phyloP scores from a whole-genome alignment of 2,888 invertebrate genomes.

The Xanthorhoe spadicearia region DNA sequence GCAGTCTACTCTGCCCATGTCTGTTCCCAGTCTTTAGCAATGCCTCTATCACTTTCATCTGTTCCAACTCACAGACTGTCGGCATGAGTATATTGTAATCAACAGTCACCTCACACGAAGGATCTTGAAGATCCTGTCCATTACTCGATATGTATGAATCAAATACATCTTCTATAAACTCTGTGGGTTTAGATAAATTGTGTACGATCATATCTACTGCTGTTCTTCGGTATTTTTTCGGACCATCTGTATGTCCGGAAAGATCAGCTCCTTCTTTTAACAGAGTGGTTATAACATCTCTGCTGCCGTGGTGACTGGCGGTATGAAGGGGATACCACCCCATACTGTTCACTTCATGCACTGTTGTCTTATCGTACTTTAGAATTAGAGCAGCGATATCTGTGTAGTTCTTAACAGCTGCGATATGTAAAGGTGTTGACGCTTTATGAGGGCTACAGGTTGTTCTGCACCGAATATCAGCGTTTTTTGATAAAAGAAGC shows the following conservation, averaged over 20 bases:
- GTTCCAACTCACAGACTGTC: slow-evolving; percentile 72
- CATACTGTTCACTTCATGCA: slow-evolving; percentile 73
- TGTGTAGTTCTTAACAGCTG: slow-evolving; percentile 70
- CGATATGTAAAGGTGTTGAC: slow-evolving; percentile 79
- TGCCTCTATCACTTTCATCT: slow-evolving; percentile 84
- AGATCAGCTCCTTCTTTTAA: slow-evolving; percentile 77
- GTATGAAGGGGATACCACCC: slow-evolving; percentile 71
- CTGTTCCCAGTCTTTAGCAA: slow-evolving; percentile 82
- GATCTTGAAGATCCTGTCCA: slow-evolving; percentile 62
- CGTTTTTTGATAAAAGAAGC: slow-evolving; percentile 71
- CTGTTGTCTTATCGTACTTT: slow-evolving; percentile 68
- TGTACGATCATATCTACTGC: slow-evolving; percentile 82
- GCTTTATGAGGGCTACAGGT: slow-evolving; percentile 70
- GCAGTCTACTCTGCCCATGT: slow-evolving; percentile 72
- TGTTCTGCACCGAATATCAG: slow-evolving; percentile 74
- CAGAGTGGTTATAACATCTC: slow-evolving; percentile 80
- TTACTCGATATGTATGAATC: slow-evolving; percentile 81
- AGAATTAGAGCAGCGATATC: slow-evolving; percentile 70
- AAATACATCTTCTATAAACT: slow-evolving; percentile 81
- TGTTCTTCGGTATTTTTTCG: slow-evolving; percentile 70
- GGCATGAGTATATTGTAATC: slow-evolving; percentile 81
- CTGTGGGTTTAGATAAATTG: slow-evolving; percentile 79
- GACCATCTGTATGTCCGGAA: slow-evolving; percentile 70
- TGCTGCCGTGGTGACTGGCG: slow-evolving; percentile 84
- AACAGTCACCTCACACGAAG: slow-evolving; percentile 75